A percentile compares a stretch with the other conserved stretches of the same genome.
These are phyloP conservation scores for Alviniconcha strummeri DNA, from an alignment of 2,888 invertebrate species.

Conservation along the genomic window DNA sequence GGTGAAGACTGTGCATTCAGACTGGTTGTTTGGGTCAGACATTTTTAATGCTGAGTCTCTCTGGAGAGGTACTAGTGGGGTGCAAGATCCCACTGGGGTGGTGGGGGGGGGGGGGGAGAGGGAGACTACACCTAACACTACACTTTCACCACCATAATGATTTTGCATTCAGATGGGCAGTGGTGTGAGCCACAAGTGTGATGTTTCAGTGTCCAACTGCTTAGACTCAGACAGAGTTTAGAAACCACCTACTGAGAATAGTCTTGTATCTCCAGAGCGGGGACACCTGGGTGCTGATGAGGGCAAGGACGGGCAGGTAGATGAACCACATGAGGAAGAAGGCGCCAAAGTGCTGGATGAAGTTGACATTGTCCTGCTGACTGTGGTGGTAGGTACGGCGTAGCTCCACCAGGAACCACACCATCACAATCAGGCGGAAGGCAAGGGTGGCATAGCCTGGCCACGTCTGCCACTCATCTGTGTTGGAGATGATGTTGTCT, in stretches of 20 bases:
- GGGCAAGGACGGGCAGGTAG: constrained; percentile 94
- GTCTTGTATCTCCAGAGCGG: constrained; percentile 97
- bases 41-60: no score
- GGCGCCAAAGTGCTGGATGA: constrained; percentile 96
- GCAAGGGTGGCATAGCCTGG: constrained; percentile 95
- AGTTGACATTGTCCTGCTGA: constrained; percentile 86
- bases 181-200: no score
- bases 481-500: constrained; percentile 95
- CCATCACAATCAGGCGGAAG: constrained; percentile 88
- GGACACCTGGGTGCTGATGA: constrained; percentile 93
- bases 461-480: constrained; percentile 98
- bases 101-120: no score
- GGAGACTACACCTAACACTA: no score
- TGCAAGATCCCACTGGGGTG: no score
- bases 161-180: no score
- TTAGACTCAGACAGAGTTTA: no score
- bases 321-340: constrained; percentile 99
- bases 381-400: constrained; percentile 86
- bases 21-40: no score
- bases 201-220: no score
- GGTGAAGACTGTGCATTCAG: no score
- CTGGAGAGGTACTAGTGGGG: no score
- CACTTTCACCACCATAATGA: no score
- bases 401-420: constrained; percentile 87
- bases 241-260: constrained; percentile 83